Evolutionary conservation across 2,888 invertebrate species (phyloP).

Genomic region (Melangyna quadrimaculata): DNA sequence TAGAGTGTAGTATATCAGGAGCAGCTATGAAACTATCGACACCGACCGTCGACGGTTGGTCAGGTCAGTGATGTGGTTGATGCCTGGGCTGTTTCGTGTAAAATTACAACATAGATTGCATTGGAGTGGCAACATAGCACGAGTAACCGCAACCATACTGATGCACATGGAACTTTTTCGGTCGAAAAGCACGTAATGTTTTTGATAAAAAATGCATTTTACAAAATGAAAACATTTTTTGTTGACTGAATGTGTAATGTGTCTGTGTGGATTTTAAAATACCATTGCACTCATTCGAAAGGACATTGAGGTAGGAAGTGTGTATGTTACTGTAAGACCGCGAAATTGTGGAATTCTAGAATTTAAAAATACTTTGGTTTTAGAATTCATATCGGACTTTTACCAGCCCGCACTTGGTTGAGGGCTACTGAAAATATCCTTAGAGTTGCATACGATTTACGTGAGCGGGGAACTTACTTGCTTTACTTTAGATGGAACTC

Average conservation of each 20-base stretch:
- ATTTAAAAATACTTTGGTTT: too few relatives aligned
- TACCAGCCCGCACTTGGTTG: too few relatives aligned
- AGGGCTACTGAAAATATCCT: too few relatives aligned
- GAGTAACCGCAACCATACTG: background rate
- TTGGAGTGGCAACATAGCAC: background rate
- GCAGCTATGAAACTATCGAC: conserved; percentile 4
- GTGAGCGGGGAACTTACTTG: too few relatives aligned
- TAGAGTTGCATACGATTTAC: too few relatives aligned
- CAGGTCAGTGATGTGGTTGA: background rate
- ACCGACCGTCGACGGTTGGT: background rate
- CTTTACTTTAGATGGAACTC: too few relatives aligned
- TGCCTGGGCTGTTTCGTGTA: background rate
- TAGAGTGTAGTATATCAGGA: background rate
- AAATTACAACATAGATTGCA: background rate
- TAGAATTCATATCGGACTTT: too few relatives aligned
- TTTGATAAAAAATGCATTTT: conserved; percentile 1
- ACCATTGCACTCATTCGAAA: background rate
- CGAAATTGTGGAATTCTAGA: too few relatives aligned
- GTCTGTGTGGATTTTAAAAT: background rate
- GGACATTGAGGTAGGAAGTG: background rate
- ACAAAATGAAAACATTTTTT: background rate
- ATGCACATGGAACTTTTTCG: background rate
- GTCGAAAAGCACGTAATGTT: background rate
- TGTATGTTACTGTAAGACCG: too few relatives aligned
- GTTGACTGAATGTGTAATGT: background rate